Evolutionary conservation across 2,113 vertebrate genomes (phyloP).

Genomic region (Scopus umbretta): DNA sequence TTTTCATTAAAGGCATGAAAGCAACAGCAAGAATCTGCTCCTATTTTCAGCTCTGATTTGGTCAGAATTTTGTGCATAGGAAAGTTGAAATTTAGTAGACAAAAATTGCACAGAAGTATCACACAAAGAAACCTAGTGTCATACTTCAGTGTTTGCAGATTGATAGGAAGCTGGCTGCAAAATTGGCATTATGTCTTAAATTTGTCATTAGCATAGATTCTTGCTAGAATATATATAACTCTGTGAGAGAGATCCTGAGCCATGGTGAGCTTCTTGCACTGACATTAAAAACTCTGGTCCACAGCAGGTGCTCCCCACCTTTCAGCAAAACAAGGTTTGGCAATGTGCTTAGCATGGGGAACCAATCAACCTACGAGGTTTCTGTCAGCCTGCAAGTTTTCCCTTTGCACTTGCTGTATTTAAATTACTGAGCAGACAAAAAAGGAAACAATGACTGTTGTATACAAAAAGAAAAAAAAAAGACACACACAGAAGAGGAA

Average conservation of each 20-base stretch:
- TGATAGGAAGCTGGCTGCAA: background rate
- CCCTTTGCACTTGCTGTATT: background rate
- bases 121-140: background rate
- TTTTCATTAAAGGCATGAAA: background rate
- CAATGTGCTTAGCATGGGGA: background rate
- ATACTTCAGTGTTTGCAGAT: background rate
- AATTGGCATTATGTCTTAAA: background rate
- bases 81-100: background rate
- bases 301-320: background rate
- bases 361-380: background rate
- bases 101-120: background rate
- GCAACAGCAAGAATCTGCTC: background rate
- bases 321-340: background rate
- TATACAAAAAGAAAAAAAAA: background rate
- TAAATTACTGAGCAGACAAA: background rate
- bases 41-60: background rate
- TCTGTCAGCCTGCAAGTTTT: background rate
- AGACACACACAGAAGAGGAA: background rate
- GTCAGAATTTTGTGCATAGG: background rate
- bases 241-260: background rate
- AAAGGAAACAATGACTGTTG: slow-evolving; percentile 14
- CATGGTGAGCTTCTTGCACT: background rate
- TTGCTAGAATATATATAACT: background rate
- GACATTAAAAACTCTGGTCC: background rate
- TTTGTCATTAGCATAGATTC: background rate